phyloP scores from a whole-genome alignment of 2,797 vertebrate species.

The Chiroxiphia lanceolata region DNA sequence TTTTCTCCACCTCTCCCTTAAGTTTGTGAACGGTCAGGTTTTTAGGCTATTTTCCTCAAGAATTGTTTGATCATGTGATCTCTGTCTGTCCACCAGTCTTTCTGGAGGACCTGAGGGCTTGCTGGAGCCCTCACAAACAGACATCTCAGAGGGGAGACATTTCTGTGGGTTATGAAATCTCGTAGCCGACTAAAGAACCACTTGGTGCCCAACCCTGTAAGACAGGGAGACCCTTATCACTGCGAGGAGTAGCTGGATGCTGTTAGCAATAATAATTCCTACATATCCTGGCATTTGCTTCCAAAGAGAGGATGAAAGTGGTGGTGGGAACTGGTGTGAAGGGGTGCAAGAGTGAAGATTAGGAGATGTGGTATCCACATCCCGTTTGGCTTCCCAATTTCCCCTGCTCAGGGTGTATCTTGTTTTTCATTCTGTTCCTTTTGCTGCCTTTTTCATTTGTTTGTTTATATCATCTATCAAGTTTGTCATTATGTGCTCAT shows the following conservation, averaged over 20 bases:
- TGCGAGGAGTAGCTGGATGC: background rate
- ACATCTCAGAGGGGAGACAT: background rate
- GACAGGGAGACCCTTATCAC: background rate
- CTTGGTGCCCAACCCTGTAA: accelerated
- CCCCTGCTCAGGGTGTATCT: background rate
- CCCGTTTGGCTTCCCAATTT: background rate
- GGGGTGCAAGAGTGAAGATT: accelerated
- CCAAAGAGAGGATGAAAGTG: background rate
- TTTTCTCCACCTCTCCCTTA: background rate
- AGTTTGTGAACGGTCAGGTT: background rate
- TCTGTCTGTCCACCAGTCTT: background rate
- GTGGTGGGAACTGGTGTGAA: background rate
- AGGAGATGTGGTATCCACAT: accelerated
- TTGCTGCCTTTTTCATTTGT: background rate
- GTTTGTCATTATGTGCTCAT: conserved; percentile 7
- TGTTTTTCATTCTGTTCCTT: background rate
- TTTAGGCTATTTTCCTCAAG: background rate
- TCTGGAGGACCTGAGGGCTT: background rate
- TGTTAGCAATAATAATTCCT: background rate
- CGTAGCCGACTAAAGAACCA: background rate
- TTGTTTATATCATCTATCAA: conserved; percentile 18
- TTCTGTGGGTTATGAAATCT: background rate
- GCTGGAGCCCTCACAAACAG: background rate
- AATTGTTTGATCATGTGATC: accelerated
- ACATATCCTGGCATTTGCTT: background rate